Evolutionary conservation across 2,113 vertebrate species (phyloP), one percentile per base, ranked within the genome.

Genomic region (Hemiprocne comata): DNA sequence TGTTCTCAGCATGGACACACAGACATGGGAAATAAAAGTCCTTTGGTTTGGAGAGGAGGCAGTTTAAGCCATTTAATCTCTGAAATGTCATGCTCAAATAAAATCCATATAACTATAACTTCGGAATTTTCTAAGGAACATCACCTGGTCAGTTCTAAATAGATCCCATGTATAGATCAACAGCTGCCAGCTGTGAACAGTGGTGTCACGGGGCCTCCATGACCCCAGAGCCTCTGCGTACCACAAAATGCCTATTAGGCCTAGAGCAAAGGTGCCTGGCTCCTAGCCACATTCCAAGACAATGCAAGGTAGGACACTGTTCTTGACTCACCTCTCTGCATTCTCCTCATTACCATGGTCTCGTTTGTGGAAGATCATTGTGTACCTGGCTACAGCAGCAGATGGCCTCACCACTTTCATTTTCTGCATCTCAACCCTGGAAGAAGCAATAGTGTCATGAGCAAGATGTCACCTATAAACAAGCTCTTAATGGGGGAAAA

Each of bases 351-450:
- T 99, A 58, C 99, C 99, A 1, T 65, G 96, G 97, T 99, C 99
- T 67, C 99, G 97, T 24, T 98, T 98, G 87, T 99, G 99, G 89
- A 99, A 99, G 92, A 99, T 98, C 99, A 99, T 99, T 0, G 99
- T 99, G 50, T 99, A 99, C 86, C 98, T 99, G 60, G 98, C 99
- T 17, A 99, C 70, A 4, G 98, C 95, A 14, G 98, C 96, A 1
- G 98, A 83, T 0, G 99, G 99, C 10, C 99, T 98, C 26, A 98
- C 69, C 50, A 99, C 98, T 90, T 95, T 98, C 99, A 99, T 99
- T 80, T 98, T 98, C 64, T 99, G 98, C n/a, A 99, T 97, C 85
- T 98, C 97, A 76, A 99, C 98, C 94, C 99, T 99, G 94, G 33
- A 92, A 95, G 31, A 62, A 93, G 62, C 29, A 85, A 17, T 1